These are phyloP conservation scores for Cosmopolites sordidus DNA, from an alignment of 2,888 invertebrate species.

Conservation along the genomic window DNA sequence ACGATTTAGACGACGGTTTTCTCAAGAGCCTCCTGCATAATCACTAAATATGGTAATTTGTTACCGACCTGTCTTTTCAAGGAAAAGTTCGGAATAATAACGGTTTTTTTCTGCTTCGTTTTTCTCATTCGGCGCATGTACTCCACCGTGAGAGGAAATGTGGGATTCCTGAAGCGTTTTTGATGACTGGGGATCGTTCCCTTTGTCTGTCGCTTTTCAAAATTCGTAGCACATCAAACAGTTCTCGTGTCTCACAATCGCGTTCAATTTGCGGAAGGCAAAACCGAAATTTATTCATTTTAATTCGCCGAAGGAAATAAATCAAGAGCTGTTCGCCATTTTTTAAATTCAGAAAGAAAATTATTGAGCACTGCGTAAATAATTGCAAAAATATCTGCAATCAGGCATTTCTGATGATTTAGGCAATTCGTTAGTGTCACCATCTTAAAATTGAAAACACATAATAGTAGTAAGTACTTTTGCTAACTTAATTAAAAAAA, in stretches of 20 bases:
- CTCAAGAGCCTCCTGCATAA: slow-evolving; percentile 7
- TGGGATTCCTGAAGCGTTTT: not conserved
- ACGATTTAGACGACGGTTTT: slow-evolving; percentile 7
- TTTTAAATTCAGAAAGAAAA: too few species aligned
- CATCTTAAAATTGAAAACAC: too few species aligned
- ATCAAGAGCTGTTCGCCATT: too few species aligned
- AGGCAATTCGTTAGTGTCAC: too few species aligned
- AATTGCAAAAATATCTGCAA: too few species aligned
- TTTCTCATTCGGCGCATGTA: slow-evolving; percentile 1
- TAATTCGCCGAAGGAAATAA: not conserved
- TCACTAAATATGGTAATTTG: slow-evolving; percentile 17
- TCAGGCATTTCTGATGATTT: too few species aligned
- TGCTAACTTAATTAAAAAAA: too few species aligned
- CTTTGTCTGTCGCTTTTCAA: not conserved
- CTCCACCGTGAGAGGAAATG: not conserved
- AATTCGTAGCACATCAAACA: not conserved
- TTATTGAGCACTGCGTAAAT: too few species aligned
- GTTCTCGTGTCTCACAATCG: not conserved
- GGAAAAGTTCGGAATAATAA: too few species aligned
- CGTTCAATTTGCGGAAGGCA: not conserved
- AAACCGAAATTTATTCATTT: not conserved
- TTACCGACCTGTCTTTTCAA: not conserved
- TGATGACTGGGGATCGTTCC: not conserved
- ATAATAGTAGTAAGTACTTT: too few species aligned
- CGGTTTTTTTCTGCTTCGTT: not conserved